phyloP scores from a whole-genome alignment of 2,888 invertebrate species.

The Drosophila neonasuta region DNA sequence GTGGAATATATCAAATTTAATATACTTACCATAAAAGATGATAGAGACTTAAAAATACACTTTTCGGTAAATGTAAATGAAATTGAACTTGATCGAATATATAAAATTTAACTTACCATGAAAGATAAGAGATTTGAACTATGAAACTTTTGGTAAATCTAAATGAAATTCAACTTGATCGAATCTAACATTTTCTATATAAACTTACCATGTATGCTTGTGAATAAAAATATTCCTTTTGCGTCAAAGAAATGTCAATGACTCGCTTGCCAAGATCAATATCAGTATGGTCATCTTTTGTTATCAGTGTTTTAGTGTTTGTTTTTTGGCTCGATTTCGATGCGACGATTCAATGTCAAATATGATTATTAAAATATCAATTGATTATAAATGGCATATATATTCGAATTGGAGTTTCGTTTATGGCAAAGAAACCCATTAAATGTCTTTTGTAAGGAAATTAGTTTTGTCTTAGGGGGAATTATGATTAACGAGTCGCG shows the following conservation, averaged over 20 bases:
- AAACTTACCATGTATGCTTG: too few species aligned
- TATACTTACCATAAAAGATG: too few species aligned
- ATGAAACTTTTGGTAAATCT: too few species aligned
- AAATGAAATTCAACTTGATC: too few species aligned
- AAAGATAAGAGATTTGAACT: too few species aligned
- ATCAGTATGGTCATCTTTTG: conserved; percentile 32
- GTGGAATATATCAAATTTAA: too few species aligned
- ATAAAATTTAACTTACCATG: too few species aligned
- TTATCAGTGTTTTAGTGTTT: conserved; percentile 10
- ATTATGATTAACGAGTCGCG: conserved; percentile 47
- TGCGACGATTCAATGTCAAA: conserved; percentile 26
- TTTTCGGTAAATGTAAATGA: too few species aligned
- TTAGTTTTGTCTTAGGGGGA: conserved; percentile 22
- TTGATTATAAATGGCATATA: conserved; percentile 22
- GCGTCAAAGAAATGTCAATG: not conserved
- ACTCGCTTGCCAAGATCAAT: conserved; percentile 8
- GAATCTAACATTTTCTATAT: too few species aligned
- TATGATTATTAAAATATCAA: conserved; percentile 15
- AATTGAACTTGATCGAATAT: not conserved
- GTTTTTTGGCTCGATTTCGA: conserved; percentile 7
- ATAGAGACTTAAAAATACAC: too few species aligned
- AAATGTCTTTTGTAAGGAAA: conserved; percentile 22
- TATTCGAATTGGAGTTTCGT: conserved; percentile 3
- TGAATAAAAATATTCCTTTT: not conserved
- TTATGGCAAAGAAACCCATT: conserved; percentile 10